These are phyloP conservation scores for Arbacia lixula DNA, from an alignment of 53 echinoderm and acorn worm genomes.

Conservation along the genomic window DNA sequence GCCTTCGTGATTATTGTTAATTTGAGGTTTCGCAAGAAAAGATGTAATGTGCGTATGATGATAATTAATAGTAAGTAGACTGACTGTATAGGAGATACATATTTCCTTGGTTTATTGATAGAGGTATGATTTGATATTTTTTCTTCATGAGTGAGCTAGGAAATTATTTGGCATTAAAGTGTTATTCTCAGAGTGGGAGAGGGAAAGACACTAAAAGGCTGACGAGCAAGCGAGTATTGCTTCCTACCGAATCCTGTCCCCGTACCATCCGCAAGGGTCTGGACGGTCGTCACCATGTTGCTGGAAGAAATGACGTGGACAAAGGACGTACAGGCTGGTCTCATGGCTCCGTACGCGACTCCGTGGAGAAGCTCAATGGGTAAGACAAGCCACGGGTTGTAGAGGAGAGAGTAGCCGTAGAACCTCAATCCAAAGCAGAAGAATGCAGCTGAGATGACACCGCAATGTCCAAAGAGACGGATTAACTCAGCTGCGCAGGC, in stretches of 20 bases:
- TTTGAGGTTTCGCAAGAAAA: no score
- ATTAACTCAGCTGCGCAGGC: slow-evolving; percentile 76
- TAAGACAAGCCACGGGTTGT: slow-evolving; percentile 74
- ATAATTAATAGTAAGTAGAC: no score
- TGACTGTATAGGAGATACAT: no score
- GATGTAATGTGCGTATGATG: no score
- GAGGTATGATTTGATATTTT: no score
- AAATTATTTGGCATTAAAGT: no score
- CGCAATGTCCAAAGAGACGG: slow-evolving; percentile 64
- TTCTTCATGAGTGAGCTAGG: no score
- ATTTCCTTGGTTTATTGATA: no score
- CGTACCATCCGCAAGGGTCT: slow-evolving; percentile 51
- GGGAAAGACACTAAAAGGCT: no score
- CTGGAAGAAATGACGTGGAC: slow-evolving; percentile 63
- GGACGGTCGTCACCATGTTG: slow-evolving; percentile 68
- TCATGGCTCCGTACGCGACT: slow-evolving; percentile 72
- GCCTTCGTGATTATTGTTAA: no score
- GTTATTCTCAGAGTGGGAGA: no score
- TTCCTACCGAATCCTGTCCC: slow-evolving; percentile 70
- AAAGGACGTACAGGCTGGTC: slow-evolving; percentile 68
- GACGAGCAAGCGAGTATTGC: no score
- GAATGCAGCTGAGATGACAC: slow-evolving; percentile 65
- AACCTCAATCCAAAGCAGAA: slow-evolving; percentile 67
- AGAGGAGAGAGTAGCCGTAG: slow-evolving; percentile 64
- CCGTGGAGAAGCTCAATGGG: slow-evolving; percentile 82